Evolutionary conservation across 2,797 vertebrate genomes (phyloP).

Genomic region (Sitta carolinensis): DNA sequence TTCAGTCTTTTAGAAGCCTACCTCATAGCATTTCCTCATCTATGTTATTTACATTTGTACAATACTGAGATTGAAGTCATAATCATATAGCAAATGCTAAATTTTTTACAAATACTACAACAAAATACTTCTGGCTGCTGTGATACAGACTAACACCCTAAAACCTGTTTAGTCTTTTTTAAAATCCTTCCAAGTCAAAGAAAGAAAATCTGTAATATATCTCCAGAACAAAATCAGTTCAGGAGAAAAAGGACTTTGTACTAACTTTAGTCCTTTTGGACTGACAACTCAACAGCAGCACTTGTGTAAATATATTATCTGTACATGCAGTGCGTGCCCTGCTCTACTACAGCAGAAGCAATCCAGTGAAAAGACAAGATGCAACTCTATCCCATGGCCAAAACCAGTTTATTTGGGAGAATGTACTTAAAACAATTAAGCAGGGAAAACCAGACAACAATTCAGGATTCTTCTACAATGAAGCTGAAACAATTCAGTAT

Average conservation of each 20-base stretch:
- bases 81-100: not conserved
- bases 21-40: not conserved
- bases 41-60: not conserved
- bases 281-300: not conserved
- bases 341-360: not conserved
- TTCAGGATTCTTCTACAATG: not conserved
- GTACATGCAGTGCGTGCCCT: not conserved
- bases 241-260: not conserved
- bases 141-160: not conserved
- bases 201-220: not conserved
- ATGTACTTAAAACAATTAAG: not conserved
- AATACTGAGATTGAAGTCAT: not conserved
- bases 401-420: not conserved
- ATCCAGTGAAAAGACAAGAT: not conserved
- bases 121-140: not conserved
- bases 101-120: not conserved
- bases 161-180: not conserved
- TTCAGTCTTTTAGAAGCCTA: not conserved
- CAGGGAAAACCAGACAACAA: not conserved
- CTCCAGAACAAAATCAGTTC: not conserved
- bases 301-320: not conserved
- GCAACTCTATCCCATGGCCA: not conserved
- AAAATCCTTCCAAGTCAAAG: not conserved
- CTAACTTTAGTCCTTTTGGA: not conserved
- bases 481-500: not conserved